Evolutionary conservation across 2,113 vertebrate species (phyloP).

Genomic region (Emydura subglobosa): DNA sequence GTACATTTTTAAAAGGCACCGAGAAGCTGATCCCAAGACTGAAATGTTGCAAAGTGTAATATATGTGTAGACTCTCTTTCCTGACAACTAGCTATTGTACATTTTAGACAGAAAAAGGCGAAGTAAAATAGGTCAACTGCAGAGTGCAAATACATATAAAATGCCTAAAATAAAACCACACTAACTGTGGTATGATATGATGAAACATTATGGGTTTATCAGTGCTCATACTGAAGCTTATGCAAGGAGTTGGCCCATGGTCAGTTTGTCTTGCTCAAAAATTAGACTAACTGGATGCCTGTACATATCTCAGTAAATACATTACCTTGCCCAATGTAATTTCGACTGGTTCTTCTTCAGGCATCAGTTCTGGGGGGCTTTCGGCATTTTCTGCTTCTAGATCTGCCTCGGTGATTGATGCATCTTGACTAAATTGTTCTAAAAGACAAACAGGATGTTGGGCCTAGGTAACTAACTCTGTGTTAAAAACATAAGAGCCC

Average conservation of each 20-base stretch:
- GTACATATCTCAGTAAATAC: neutral
- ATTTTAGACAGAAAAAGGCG: neutral
- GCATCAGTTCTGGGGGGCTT: too few relatives aligned
- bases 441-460: neutral
- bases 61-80: neutral
- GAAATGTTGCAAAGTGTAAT: neutral
- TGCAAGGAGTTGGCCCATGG: neutral
- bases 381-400: neutral
- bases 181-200: neutral
- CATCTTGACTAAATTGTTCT: slow-evolving; percentile 34
- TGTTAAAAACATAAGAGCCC: neutral
- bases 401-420: neutral
- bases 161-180: neutral
- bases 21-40: neutral
- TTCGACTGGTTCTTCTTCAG: slow-evolving; percentile 52
- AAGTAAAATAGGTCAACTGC: neutral
- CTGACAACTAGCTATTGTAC: neutral
- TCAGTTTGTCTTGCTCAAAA: neutral
- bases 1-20: neutral
- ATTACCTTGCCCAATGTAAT: slow-evolving; percentile 81
- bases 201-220: neutral
- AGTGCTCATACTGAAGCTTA: neutral
- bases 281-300: neutral
- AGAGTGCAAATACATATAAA: neutral
- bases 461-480: neutral